These are phyloP conservation scores for Patiria miniata DNA, from an alignment of 35 echinoderm and acorn worm species.

Conservation along the genomic window DNA sequence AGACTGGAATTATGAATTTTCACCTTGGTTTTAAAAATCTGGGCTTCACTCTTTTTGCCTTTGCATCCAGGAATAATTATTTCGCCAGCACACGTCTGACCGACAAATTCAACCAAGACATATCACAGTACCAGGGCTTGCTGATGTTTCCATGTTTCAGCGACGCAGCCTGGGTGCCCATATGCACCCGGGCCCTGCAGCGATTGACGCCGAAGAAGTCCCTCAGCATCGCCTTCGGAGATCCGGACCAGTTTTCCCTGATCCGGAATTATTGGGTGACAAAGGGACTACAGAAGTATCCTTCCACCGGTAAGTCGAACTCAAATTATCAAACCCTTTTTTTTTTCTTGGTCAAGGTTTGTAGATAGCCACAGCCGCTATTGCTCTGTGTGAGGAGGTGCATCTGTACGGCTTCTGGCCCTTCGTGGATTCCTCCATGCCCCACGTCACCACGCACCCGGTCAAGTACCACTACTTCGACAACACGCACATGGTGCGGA, in stretches of 20 bases:
- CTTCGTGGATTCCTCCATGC: conserved; percentile 28
- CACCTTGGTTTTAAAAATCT: too few relatives aligned
- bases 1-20: too few relatives aligned
- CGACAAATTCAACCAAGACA: conserved; percentile 9
- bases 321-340: too few relatives aligned
- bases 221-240: neutral
- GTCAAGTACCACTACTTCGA: conserved; percentile 61
- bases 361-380: conserved; percentile 61
- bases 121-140: conserved; percentile 3
- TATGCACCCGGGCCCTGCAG: neutral
- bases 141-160: conserved; percentile 37
- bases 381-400: conserved; percentile 70
- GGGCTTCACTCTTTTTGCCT: neutral
- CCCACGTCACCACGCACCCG: neutral
- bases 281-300: conserved; percentile 8
- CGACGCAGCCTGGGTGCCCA: neutral
- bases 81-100: neutral
- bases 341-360: too few relatives aligned
- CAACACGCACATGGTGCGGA: neutral
- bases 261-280: conserved; percentile 25
- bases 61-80: conserved; percentile 18
- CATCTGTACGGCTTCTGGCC: conserved; percentile 91
- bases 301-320: conserved; percentile 35
- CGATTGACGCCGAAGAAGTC: conserved; percentile 16
- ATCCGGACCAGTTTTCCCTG: conserved; percentile 29